A percentile compares a stretch with the other conserved stretches of the same genome.
phyloP scores from a whole-genome alignment of 2,113 vertebrate species.

The Jacana jacana region DNA sequence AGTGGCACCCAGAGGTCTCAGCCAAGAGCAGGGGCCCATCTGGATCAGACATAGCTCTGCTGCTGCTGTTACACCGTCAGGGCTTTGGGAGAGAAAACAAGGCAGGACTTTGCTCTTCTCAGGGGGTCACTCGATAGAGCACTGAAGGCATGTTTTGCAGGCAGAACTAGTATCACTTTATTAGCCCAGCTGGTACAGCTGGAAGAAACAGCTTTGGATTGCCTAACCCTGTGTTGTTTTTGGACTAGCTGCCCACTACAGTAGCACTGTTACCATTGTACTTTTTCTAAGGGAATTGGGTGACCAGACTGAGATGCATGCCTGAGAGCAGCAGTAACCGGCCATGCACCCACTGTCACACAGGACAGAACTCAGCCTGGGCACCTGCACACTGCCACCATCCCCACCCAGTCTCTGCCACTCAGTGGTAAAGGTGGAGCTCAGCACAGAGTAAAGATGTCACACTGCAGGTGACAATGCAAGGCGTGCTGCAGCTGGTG shows the following conservation, averaged over 20 bases:
- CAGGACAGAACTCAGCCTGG: too few species aligned
- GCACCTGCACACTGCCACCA: neutral
- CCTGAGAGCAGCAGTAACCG: neutral
- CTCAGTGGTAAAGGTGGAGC: rapidly evolving
- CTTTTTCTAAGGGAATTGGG: neutral
- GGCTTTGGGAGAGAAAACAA: neutral
- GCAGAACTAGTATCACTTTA: neutral
- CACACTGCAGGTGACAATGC: rapidly evolving
- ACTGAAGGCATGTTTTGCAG: neutral
- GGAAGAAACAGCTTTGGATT: neutral
- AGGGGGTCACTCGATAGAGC: neutral
- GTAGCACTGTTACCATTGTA: rapidly evolving
- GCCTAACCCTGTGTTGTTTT: neutral
- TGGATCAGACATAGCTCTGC: neutral
- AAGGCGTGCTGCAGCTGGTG: neutral
- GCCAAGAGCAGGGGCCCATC: neutral
- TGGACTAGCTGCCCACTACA: neutral
- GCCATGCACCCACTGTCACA: rapidly evolving
- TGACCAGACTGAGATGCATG: rapidly evolving
- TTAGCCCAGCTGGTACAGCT: neutral
- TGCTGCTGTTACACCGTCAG: rapidly evolving
- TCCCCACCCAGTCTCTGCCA: neutral
- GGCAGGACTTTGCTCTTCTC: neutral
- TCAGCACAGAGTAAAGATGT: neutral
- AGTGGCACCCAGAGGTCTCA: neutral